Percentiles rank a stretch among this genome's conserved stretches.
These are phyloP conservation scores for Ormyrus pomaceus DNA, from an alignment of 2,888 invertebrate species.

Conservation along the genomic window DNA sequence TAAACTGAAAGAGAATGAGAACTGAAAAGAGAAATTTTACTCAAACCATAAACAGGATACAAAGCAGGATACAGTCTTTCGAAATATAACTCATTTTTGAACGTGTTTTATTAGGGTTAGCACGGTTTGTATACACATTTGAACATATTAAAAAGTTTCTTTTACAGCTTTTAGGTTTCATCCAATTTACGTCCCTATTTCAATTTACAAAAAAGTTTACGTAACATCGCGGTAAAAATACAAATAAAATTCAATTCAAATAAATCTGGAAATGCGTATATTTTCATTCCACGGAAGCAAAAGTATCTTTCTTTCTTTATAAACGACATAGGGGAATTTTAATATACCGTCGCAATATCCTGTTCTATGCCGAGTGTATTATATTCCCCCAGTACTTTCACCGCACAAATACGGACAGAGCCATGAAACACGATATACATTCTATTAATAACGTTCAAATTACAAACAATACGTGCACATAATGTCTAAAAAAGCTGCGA, in stretches of 20 bases:
- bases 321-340: slow-evolving; percentile 8
- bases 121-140: background rate
- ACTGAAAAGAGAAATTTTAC: slow-evolving; percentile 22
- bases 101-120: slow-evolving; percentile 37
- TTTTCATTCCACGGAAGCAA: background rate
- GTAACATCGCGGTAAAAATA: too few relatives aligned
- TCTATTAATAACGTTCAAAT: slow-evolving; percentile 35
- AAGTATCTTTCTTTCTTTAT: background rate
- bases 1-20: background rate
- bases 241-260: too few relatives aligned
- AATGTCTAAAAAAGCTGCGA: background rate
- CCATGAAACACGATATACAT: slow-evolving; percentile 21
- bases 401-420: background rate
- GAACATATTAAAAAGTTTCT: background rate
- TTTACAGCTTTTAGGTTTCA: background rate
- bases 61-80: slow-evolving; percentile 19
- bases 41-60: slow-evolving; percentile 18
- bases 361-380: slow-evolving; percentile 5
- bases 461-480: background rate
- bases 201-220: background rate
- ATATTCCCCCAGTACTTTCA: slow-evolving; percentile 29
- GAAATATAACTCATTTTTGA: slow-evolving; percentile 6
- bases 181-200: background rate
- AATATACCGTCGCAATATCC: slow-evolving; percentile 4
- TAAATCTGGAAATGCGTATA: too few relatives aligned